Conservation (phyloP, 1,140 invertebrate species). For the Tetragnatha versicolor region DNA sequence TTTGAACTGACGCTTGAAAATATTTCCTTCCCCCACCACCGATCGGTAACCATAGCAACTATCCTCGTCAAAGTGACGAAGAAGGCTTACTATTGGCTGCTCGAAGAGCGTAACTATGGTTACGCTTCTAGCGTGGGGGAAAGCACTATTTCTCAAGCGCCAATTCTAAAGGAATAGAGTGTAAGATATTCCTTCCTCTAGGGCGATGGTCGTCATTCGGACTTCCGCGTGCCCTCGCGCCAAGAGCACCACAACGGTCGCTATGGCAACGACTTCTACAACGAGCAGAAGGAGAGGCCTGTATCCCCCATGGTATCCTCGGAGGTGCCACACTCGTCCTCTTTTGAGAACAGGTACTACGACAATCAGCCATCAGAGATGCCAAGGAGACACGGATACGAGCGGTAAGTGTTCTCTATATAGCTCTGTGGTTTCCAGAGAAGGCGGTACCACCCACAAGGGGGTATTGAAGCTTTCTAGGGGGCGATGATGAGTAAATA, state of each 20-base stretch:
- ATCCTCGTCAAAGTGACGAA: too few species aligned
- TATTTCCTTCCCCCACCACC: too few species aligned
- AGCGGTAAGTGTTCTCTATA: conserved; percentile 8
- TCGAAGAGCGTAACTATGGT: too few species aligned
- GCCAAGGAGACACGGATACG: conserved; percentile 31
- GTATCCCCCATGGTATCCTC: conserved; percentile 23
- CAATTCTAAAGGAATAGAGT: too few species aligned
- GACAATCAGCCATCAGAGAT: conserved; percentile 9
- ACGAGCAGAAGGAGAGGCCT: conserved; percentile 31
- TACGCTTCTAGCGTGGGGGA: too few species aligned
- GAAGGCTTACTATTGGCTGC: too few species aligned
- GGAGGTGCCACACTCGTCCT: conserved; percentile 27
- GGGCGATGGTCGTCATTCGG: conserved; percentile 9
- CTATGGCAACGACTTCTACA: conserved; percentile 23
- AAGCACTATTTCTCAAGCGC: too few species aligned
- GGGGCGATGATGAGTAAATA: too few species aligned
- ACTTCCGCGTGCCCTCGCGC: conserved; percentile 35
- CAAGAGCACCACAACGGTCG: conserved; percentile 36
- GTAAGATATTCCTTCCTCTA: background rate
- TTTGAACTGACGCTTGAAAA: too few species aligned
- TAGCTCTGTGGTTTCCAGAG: background rate
- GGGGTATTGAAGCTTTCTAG: too few species aligned
- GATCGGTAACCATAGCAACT: too few species aligned
- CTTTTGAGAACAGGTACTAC: conserved; percentile 42
- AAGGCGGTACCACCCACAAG: too few species aligned